Evolutionary conservation across 2,797 vertebrate genomes (phyloP).

Genomic region (Microcaecilia unicolor): DNA sequence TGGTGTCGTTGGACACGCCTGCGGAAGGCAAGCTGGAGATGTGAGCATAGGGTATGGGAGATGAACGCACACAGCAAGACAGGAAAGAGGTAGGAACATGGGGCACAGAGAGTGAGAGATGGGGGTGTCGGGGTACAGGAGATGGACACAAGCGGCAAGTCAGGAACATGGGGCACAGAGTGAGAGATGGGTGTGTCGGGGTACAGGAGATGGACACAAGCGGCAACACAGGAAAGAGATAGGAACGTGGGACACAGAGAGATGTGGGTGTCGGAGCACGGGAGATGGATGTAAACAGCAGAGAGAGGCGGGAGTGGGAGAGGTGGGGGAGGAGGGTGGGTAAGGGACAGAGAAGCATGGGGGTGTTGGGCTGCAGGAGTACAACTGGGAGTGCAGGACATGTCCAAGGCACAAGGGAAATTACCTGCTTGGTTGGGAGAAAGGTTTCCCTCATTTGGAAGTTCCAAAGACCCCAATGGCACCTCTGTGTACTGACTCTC

Average conservation of each 20-base stretch:
- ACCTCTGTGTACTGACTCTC: slow-evolving; percentile 81
- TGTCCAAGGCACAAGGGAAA: neutral
- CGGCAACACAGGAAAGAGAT: too few relatives aligned
- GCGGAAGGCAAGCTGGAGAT: neutral
- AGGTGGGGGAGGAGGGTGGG: neutral
- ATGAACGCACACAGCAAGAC: neutral
- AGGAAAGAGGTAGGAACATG: neutral
- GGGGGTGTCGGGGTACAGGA: too few relatives aligned
- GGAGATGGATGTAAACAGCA: too few relatives aligned
- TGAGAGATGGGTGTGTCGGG: too few relatives aligned
- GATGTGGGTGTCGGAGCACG: too few relatives aligned
- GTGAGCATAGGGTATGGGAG: neutral
- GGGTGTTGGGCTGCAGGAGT: neutral
- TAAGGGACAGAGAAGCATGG: neutral
- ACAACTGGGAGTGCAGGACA: neutral
- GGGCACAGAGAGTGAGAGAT: neutral
- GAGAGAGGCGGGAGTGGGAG: too few relatives aligned
- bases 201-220: too few relatives aligned
- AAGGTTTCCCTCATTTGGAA: slow-evolving; percentile 70
- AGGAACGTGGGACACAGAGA: too few relatives aligned
- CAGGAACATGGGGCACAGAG: too few relatives aligned
- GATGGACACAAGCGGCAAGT: too few relatives aligned
- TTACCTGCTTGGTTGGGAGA: slow-evolving; percentile 74
- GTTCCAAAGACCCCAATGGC: slow-evolving; percentile 77
- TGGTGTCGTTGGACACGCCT: slow-evolving; percentile 67